These are phyloP conservation scores for Melanotaenia maccullochi DNA, from an alignment of 2,797 vertebrate genomes.

Conservation along the genomic window DNA sequence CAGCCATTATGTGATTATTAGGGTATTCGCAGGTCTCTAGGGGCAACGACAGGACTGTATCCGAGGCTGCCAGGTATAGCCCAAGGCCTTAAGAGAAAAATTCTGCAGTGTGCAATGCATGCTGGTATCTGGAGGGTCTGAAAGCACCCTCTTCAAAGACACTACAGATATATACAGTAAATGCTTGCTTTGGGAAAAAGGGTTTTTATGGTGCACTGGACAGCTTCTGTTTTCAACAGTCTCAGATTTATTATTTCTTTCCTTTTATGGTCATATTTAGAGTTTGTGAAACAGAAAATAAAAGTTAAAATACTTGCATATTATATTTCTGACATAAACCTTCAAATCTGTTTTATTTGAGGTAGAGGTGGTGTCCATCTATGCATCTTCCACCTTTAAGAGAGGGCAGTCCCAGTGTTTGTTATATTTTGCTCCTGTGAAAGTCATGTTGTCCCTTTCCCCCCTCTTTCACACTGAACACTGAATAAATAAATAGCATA, in stretches of 20 bases:
- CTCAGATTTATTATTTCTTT: slow-evolving; percentile 12
- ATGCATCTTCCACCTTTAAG: not conserved
- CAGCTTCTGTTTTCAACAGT: slow-evolving; percentile 8
- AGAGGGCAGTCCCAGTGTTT: not conserved
- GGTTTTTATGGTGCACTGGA: not conserved
- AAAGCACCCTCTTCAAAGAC: slow-evolving; percentile 12
- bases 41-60: slow-evolving; percentile 35
- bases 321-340: not conserved
- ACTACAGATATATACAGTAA: not conserved
- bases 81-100: slow-evolving; percentile 27
- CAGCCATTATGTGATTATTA: slow-evolving; percentile 62
- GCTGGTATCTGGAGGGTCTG: slow-evolving; percentile 26
- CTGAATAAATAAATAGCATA: slow-evolving; percentile 10
- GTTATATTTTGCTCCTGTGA: not conserved
- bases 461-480: slow-evolving; percentile 4
- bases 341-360: not conserved
- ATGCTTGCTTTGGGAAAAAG: slow-evolving; percentile 13
- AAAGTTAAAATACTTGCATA: not conserved
- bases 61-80: slow-evolving; percentile 33
- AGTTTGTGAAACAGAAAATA: slow-evolving; percentile 5
- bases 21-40: slow-evolving; percentile 47
- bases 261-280: slow-evolving; percentile 17
- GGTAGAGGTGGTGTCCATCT: not conserved
- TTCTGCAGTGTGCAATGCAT: slow-evolving; percentile 25
- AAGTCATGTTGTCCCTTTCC: not conserved